A percentile compares a stretch with the other conserved stretches of the same genome.
Conservation (phyloP, 2,797 vertebrate species). For the Protosalanx chinensis region DNA sequence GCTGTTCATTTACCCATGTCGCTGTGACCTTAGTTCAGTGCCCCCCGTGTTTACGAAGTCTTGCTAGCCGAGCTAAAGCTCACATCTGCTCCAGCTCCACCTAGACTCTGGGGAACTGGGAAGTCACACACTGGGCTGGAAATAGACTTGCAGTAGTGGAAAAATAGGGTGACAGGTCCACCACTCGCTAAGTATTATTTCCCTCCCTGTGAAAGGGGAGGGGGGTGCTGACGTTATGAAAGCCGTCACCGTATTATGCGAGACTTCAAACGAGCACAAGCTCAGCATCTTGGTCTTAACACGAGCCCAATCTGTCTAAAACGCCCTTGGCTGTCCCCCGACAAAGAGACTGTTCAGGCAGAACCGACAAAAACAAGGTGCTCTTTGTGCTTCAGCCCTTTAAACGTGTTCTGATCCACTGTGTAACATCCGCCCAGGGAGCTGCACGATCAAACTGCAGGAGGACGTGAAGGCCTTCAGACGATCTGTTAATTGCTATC, state of each 20-base stretch:
- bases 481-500: conserved; percentile 32
- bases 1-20: not conserved
- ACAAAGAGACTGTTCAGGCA: conserved; percentile 47
- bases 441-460: conserved; percentile 35
- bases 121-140: conserved; percentile 41
- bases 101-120: conserved; percentile 52
- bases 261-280: conserved; percentile 45
- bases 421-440: conserved; percentile 20
- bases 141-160: conserved; percentile 39
- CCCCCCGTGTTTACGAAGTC: not conserved
- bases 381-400: conserved; percentile 16
- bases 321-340: conserved; percentile 29
- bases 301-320: conserved; percentile 15
- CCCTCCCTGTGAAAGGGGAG: not conserved
- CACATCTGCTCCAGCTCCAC: conserved; percentile 41
- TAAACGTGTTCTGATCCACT: conserved; percentile 24
- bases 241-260: conserved; percentile 35
- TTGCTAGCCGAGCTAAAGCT: conserved; percentile 31
- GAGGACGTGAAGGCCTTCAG: conserved; percentile 31
- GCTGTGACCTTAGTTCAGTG: not conserved
- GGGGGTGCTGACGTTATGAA: not conserved
- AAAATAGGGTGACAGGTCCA: conserved; percentile 10
- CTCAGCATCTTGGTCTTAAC: conserved; percentile 9
- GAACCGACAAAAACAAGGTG: conserved; percentile 33
- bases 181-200: not conserved